Evolutionary conservation across 2,113 vertebrate species (phyloP).

Genomic region (Tragulus kanchil): DNA sequence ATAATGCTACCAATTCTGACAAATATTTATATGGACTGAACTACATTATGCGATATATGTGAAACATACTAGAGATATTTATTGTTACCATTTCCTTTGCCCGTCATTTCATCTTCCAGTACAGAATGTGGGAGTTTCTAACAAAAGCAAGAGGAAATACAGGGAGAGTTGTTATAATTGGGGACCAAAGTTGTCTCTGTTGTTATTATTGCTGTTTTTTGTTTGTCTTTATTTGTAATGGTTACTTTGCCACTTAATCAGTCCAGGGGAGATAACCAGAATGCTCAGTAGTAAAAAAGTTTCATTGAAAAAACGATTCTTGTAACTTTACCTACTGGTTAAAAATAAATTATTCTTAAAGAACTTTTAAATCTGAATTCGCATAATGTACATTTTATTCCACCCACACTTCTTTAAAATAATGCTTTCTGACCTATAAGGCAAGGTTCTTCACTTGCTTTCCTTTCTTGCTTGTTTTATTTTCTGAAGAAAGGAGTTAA

Average conservation of each 20-base stretch:
- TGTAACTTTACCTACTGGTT: not conserved
- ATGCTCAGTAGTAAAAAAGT: not conserved
- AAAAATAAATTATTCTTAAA: conserved; percentile 19
- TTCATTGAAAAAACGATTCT: not conserved
- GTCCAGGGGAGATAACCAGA: not conserved
- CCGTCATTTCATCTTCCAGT: not conserved
- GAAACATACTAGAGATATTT: not conserved
- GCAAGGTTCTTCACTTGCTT: not conserved
- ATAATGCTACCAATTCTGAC: not conserved
- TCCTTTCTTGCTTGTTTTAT: not conserved
- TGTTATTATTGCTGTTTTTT: not conserved
- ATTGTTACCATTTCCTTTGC: not conserved
- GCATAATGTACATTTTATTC: not conserved
- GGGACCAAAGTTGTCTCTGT: not conserved
- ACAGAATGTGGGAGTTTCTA: not conserved
- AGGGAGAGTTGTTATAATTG: not conserved
- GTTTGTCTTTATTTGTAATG: not conserved
- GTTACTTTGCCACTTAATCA: not conserved
- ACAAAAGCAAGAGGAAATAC: not conserved
- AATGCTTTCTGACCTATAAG: not conserved
- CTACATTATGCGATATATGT: not conserved
- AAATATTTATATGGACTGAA: not conserved
- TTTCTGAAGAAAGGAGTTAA: not conserved
- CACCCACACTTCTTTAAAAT: not conserved
- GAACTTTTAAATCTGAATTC: not conserved